These are phyloP conservation scores for Ptychobarbus kaznakovi DNA, from an alignment of 2,797 vertebrate genomes.

Conservation along the genomic window DNA sequence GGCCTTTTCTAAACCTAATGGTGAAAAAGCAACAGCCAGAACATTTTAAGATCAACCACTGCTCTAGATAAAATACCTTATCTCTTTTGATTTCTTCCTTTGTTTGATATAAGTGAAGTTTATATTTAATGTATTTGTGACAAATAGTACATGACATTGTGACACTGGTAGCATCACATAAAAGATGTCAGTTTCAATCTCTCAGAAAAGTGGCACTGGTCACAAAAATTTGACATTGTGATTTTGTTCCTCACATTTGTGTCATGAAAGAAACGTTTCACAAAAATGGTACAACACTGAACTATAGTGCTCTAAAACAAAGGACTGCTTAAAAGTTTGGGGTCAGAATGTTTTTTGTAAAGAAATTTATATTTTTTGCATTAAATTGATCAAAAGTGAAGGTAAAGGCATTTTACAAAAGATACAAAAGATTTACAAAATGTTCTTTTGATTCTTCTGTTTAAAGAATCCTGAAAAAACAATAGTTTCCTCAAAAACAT, in stretches of 20 bases:
- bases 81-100: neutral
- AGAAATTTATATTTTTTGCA: neutral
- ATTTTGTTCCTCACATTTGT: neutral
- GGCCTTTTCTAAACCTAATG: constrained; percentile 14
- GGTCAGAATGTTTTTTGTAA: neutral
- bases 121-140: neutral
- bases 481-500: neutral
- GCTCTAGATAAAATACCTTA: neutral
- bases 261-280: neutral
- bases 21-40: constrained; percentile 19
- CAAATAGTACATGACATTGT: neutral
- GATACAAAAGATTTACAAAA: neutral
- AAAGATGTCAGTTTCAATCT: neutral
- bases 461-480: neutral
- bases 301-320: neutral
- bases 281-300: neutral
- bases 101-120: neutral
- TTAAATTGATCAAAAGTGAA: neutral
- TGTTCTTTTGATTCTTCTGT: neutral
- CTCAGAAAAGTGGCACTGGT: neutral
- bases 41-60: constrained; percentile 27
- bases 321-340: neutral
- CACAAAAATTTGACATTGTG: neutral
- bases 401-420: neutral
- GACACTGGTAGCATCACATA: neutral